phyloP scores from a whole-genome alignment of 2,888 invertebrate species.

The Trissoscelio sp. region DNA sequence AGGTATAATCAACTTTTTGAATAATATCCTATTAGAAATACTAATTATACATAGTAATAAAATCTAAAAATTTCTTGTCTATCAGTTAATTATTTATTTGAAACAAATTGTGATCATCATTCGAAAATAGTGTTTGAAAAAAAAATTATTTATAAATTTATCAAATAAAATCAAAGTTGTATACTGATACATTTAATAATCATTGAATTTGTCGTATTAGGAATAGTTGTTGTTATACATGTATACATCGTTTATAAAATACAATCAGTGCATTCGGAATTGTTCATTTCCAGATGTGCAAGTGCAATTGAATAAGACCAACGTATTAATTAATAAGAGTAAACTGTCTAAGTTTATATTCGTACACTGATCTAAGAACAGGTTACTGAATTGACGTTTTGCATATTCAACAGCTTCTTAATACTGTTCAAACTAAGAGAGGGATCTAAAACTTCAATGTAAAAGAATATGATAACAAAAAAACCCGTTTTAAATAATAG shows the following conservation, averaged over 20 bases:
- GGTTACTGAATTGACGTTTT: slow-evolving; percentile 66
- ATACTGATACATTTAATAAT: too few relatives aligned
- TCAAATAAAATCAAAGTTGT: too few relatives aligned
- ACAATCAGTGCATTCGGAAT: slow-evolving; percentile 25
- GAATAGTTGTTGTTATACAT: too few relatives aligned
- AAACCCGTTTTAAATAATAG: slow-evolving; percentile 54
- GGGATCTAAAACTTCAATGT: slow-evolving; percentile 62
- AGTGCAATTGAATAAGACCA: slow-evolving; percentile 50
- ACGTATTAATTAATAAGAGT: slow-evolving; percentile 66
- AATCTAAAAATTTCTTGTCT: too few relatives aligned
- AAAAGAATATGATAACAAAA: slow-evolving; percentile 66
- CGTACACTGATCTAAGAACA: slow-evolving; percentile 64
- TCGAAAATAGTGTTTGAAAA: too few relatives aligned
- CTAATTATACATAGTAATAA: too few relatives aligned
- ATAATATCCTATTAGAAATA: too few relatives aligned
- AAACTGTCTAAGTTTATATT: slow-evolving; percentile 67
- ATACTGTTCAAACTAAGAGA: slow-evolving; percentile 61
- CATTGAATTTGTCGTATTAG: too few relatives aligned
- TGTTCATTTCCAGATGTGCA: slow-evolving; percentile 51
- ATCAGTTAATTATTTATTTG: too few relatives aligned
- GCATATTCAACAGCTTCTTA: slow-evolving; percentile 66
- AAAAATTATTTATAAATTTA: too few relatives aligned
- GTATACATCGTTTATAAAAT: slow-evolving; percentile 9
- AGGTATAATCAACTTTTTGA: too few relatives aligned
- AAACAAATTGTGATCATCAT: too few relatives aligned